A percentile compares a stretch with the other conserved stretches of the same genome.
phyloP scores from a whole-genome alignment of 30 jellyfish, hydroid and myxozoan species.

The Aurelia sp. region DNA sequence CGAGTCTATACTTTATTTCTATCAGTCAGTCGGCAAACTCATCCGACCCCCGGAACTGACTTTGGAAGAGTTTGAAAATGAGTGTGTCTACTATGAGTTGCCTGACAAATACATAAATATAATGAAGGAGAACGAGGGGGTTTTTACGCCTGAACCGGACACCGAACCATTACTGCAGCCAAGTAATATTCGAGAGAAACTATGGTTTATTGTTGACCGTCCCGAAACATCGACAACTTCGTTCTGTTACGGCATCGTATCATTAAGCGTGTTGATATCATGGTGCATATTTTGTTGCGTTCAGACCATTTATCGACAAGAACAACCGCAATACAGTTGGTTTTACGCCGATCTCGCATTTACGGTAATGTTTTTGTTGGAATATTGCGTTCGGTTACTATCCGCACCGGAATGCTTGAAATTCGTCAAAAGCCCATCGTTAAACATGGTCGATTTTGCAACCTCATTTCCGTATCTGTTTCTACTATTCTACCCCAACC shows the following conservation, averaged over 20 bases:
- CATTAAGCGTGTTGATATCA: slow-evolving; percentile 17
- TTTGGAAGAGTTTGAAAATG: slow-evolving; percentile 68
- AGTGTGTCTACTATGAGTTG: slow-evolving; percentile 62
- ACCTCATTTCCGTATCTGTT: slow-evolving; percentile 69
- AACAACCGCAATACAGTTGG: slow-evolving; percentile 29
- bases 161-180: background rate
- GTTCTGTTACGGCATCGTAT: slow-evolving; percentile 18
- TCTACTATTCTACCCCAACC: background rate
- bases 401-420: slow-evolving; percentile 45
- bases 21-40: slow-evolving; percentile 80
- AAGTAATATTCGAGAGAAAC: background rate
- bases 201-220: slow-evolving; percentile 52
- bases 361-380: slow-evolving; percentile 47
- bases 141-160: background rate
- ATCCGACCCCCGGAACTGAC: slow-evolving; percentile 67
- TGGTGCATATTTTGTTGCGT: slow-evolving; percentile 58
- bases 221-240: slow-evolving; percentile 30
- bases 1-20: slow-evolving; percentile 77
- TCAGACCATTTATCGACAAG: slow-evolving; percentile 40
- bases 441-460: slow-evolving; percentile 64
- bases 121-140: slow-evolving; percentile 66
- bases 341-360: slow-evolving; percentile 52
- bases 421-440: slow-evolving; percentile 27
- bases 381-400: slow-evolving; percentile 43
- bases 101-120: slow-evolving; percentile 58